Conservation (phyloP, 2,113 vertebrate species). For the Xiphophorus hellerii region DNA sequence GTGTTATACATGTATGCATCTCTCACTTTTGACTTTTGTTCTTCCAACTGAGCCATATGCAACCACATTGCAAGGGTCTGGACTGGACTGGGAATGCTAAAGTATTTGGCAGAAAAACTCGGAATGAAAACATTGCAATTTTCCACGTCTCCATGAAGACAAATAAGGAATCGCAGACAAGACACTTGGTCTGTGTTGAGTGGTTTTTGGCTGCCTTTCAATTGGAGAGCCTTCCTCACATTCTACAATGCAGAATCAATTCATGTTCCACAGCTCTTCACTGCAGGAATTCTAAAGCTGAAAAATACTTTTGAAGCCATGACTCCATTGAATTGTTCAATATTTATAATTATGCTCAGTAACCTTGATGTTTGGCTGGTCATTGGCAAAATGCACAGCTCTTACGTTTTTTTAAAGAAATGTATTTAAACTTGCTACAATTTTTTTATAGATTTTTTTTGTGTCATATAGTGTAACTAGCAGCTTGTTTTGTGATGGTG, state of each 20-base stretch:
- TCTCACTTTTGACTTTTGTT: conserved; percentile 37
- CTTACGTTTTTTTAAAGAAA: neutral
- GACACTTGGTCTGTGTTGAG: conserved; percentile 71
- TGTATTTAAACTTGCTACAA: neutral
- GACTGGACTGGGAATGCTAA: conserved; percentile 52
- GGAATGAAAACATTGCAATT: conserved; percentile 80
- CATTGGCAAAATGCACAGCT: conserved; percentile 29
- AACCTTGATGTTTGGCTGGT: conserved; percentile 39
- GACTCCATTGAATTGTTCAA: conserved; percentile 50
- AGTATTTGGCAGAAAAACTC: conserved; percentile 75
- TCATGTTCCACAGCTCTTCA: conserved; percentile 62
- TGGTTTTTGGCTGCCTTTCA: conserved; percentile 64
- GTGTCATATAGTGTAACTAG: conserved; percentile 10
- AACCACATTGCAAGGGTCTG: conserved; percentile 64
- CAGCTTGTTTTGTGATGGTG: conserved; percentile 45
- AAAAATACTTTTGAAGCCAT: conserved; percentile 60
- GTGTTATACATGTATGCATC: conserved; percentile 50
- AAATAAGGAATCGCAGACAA: conserved; percentile 76
- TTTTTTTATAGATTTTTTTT: neutral
- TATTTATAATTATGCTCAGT: conserved; percentile 44
- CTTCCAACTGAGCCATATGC: conserved; percentile 57
- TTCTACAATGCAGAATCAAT: conserved; percentile 52
- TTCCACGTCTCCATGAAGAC: conserved; percentile 80
- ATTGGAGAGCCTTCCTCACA: conserved; percentile 74
- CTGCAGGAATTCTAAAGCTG: conserved; percentile 45